Percentiles rank a stretch among this genome's conserved stretches.
Evolutionary conservation across 2,888 invertebrate species (phyloP).

Genomic region (Ellobium chinense): DNA sequence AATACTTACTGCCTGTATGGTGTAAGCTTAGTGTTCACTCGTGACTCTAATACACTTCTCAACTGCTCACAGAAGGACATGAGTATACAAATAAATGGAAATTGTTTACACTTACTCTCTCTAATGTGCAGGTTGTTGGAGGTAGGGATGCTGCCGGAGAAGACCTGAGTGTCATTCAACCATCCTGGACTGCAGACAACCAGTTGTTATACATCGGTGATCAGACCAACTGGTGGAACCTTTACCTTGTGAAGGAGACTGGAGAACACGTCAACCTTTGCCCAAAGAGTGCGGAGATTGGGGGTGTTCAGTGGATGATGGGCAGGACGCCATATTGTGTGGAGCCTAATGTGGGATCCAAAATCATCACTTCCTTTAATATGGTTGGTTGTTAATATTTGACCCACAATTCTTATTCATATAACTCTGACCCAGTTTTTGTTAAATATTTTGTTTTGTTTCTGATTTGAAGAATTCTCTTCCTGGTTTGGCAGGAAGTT

Average conservation of each 20-base stretch:
- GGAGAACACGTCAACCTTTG: slow-evolving; percentile 68
- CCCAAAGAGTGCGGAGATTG: slow-evolving; percentile 64
- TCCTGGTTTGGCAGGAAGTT: too few relatives aligned
- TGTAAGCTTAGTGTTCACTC: too few relatives aligned
- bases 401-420: too few relatives aligned
- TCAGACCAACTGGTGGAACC: slow-evolving; percentile 78
- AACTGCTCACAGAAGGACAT: too few relatives aligned
- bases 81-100: too few relatives aligned
- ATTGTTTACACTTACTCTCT: too few relatives aligned
- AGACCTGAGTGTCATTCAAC: slow-evolving; percentile 73
- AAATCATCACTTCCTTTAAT: slow-evolving; percentile 60
- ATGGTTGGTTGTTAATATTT: slow-evolving; percentile 56
- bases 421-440: too few relatives aligned
- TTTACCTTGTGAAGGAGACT: slow-evolving; percentile 71
- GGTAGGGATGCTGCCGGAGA: slow-evolving; percentile 60
- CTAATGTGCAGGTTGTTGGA: slow-evolving; percentile 31
- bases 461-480: too few relatives aligned
- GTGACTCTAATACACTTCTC: too few relatives aligned
- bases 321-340: slow-evolving; percentile 66
- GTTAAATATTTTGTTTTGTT: too few relatives aligned
- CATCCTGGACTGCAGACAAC: slow-evolving; percentile 75
- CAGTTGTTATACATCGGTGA: slow-evolving; percentile 76
- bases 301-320: slow-evolving; percentile 76
- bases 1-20: too few relatives aligned
- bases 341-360: slow-evolving; percentile 63